Base-by-base conservation (phyloP, 2,113 vertebrate species). In the Agelaius phoeniceus region DNA sequence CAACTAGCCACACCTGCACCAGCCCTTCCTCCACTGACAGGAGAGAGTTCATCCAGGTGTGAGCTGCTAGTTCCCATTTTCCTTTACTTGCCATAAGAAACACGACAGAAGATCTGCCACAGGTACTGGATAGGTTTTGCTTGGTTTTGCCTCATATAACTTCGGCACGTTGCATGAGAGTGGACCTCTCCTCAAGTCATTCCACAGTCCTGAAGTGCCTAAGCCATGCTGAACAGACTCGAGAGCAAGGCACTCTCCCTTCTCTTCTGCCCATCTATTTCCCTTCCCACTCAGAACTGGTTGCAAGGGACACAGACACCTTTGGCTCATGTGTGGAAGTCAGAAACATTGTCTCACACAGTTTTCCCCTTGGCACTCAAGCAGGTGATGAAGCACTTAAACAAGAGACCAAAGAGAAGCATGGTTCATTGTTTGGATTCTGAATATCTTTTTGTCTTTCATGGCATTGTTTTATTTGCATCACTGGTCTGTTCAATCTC, bases 401-500 rank as follows among this genome's bases (percentile, higher is more conserved):
- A 83, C 14, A 54, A 95, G 80, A 96, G 83, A 96, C 97, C 95
- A 97, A 98, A 97, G 97, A 97, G 83, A 94, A 93, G 52, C 28
- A 75, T 93, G 94, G 94, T 94, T 97, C 66, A 87, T 83, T 93
- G 92, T 96, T 94, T 97, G 80, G 92, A 94, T 96, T 95, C 94
- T 98, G 94, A 96, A 73, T 90, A 84, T 93, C 13, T 90, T 75
- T 95, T 95, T 92, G 87, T 97, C 66, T 76, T 96, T 69, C 87
- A 93, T 82, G 27, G 23, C 41, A 58, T 94, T 82, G 37, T 78
- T 97, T 96, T 90, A 43, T 92, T 97, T 96, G 26, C 35, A 84
- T 94, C 92, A 93, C 48, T 71, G 49, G 95, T 96, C 71, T 96
- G 94, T 97, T 97, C 85, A 98, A 97, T 98, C 98, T 98, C 98